phyloP scores from a whole-genome alignment of 2,113 vertebrate species.

The Lepus americanus region DNA sequence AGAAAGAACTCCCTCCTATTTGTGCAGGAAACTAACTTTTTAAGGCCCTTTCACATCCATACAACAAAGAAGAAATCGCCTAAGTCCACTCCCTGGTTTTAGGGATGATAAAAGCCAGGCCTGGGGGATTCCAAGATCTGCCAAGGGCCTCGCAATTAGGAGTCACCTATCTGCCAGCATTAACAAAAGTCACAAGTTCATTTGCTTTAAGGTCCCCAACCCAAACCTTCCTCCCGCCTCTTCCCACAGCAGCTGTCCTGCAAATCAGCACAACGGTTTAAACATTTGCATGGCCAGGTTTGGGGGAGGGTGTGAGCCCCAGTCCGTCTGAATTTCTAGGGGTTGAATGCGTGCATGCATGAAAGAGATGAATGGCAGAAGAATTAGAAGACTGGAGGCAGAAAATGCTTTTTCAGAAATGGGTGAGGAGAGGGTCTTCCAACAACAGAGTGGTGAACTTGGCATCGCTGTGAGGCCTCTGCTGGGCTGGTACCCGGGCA shows the following conservation, averaged over 20 bases:
- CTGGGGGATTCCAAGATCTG: neutral
- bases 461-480: neutral
- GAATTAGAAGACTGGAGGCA: neutral
- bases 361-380: neutral
- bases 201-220: neutral
- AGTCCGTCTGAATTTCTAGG: neutral
- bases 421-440: slow-evolving; percentile 15
- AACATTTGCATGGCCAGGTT: neutral
- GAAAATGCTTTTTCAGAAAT: neutral
- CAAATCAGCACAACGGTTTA: neutral
- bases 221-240: neutral
- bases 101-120: neutral
- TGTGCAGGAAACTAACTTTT: neutral
- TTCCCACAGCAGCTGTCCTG: neutral
- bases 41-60: neutral
- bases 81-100: neutral
- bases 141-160: neutral
- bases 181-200: neutral
- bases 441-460: neutral
- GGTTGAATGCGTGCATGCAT: neutral
- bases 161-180: neutral
- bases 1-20: neutral
- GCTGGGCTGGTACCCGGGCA: neutral
- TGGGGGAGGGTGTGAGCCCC: neutral
- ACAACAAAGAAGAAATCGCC: neutral